Base-by-base conservation (phyloP, 2,113 vertebrate species). In the Atherinomorus stipes region DNA sequence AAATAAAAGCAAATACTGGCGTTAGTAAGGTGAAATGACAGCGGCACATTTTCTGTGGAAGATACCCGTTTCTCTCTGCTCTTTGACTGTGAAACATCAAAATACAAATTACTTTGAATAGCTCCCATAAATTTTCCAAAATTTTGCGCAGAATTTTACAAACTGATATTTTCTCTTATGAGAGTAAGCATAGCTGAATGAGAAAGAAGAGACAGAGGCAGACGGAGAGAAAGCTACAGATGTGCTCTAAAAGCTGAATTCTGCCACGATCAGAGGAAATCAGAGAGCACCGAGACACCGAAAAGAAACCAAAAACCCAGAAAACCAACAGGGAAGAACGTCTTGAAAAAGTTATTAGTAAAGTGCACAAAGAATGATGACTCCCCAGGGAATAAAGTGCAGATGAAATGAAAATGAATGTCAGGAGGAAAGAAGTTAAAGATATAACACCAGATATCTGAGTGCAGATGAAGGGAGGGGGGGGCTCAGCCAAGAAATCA, bases 41-140 rank as follows among this genome's bases (percentile, higher is more conserved):
- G 74, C 40, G 52, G 60, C 44, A 73, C 51, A 11, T 47, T 22
- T 61, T 53, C 19, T 53, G 22, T 28, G 9, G 15, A 76, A n/a
- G 61, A 77, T 0, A 64, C 25, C 13, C 64, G 63, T 88, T 89
- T 84, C 81, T 91, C 90, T 87, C 86, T 88, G 85, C 78, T 86
- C 74, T 77, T 71, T 81, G 80, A 86, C 88, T 74, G 78, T 56
- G 64, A 79, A 59, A 40, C 18, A 25, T 15, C 4, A 49, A 1
- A 52, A 73, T 4, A 53, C n/a, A 3, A 47, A 51, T 57, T 9
- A 71, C 21, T 54, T 71, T 22, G 60, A 71, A 74, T 34, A 61
- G 23, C 11, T 52, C 50, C 47, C 49, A 45, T 31, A 6, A 50
- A 25, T 22, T 54, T 5, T 11, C 4, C 21, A 2, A 31, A 37